Evolutionary conservation across 1,140 invertebrate species (phyloP).

Genomic region (Campodea augens): DNA sequence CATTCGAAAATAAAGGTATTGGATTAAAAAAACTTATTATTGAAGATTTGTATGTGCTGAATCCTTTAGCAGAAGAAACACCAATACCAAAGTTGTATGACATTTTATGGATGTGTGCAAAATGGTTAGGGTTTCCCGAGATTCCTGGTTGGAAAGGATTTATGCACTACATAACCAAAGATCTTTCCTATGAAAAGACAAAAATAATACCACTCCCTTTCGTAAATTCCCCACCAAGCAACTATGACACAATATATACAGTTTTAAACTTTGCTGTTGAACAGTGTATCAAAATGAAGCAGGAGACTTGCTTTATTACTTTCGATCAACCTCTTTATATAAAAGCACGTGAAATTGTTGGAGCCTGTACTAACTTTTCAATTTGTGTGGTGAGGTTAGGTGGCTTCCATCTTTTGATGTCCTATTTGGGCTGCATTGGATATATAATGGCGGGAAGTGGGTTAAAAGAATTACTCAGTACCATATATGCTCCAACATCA

Average conservation of each 20-base stretch:
- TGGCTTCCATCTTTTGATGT: conserved; percentile 14
- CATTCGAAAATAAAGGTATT: no score
- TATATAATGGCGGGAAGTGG: conserved; percentile 22
- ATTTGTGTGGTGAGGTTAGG: conserved; percentile 9
- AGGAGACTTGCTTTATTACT: conserved; percentile 5
- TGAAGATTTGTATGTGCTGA: no score
- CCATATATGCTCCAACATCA: conserved; percentile 17
- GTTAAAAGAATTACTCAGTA: conserved; percentile 19
- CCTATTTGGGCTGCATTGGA: conserved; percentile 19
- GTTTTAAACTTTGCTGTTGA: background rate
- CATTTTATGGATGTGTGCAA: no score
- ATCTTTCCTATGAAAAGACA: no score
- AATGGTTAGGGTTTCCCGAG: no score
- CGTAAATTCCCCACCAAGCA: conserved; percentile 7
- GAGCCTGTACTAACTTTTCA: background rate
- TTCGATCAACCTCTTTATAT: conserved; percentile 10
- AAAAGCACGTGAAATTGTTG: conserved; percentile 9
- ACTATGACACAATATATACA: background rate
- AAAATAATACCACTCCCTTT: conserved; percentile 21
- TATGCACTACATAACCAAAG: no score
- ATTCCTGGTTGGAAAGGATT: no score
- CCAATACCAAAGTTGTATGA: no score
- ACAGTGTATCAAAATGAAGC: no score
- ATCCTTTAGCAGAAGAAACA: no score
- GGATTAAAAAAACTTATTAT: no score